Evolutionary conservation across 2,888 invertebrate species (phyloP).

Genomic region (Tachina grossa): DNA sequence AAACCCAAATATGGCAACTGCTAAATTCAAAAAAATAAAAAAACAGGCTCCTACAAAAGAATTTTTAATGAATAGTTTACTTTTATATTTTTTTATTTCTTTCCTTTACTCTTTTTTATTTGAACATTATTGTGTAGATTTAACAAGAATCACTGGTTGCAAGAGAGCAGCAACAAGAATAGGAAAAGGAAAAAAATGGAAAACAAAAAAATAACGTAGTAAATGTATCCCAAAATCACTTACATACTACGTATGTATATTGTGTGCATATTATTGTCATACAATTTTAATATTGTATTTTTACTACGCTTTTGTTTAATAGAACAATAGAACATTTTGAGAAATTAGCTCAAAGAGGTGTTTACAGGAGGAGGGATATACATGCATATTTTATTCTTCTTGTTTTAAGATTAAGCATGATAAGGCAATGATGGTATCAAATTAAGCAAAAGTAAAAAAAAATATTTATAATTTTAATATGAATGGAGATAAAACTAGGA

Average conservation of each 20-base stretch:
- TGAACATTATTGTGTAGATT: conserved; percentile 58
- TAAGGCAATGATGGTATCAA: conserved; percentile 27
- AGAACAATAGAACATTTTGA: conserved; percentile 38
- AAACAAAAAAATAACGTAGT: conserved; percentile 12
- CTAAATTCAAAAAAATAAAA: neutral
- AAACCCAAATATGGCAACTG: conserved; percentile 44
- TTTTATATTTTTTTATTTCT: conserved; percentile 4
- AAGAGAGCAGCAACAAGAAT: neutral
- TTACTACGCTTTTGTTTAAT: conserved; percentile 15
- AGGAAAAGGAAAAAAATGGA: conserved; percentile 2
- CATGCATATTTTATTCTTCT: neutral
- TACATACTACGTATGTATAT: neutral
- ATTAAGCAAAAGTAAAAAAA: neutral
- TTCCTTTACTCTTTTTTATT: conserved; percentile 27
- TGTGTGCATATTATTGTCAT: neutral
- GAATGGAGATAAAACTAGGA: no score
- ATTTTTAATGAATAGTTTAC: conserved; percentile 63
- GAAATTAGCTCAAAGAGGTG: conserved; percentile 50
- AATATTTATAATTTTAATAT: neutral
- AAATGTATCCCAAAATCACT: conserved; percentile 47
- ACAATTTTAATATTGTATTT: conserved; percentile 31
- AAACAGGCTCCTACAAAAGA: conserved; percentile 52
- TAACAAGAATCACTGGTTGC: conserved; percentile 55
- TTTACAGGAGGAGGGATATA: conserved; percentile 20
- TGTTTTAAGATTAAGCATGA: conserved; percentile 17